A percentile compares a stretch with the other conserved stretches of the same genome.
These are phyloP conservation scores for Sesamia nonagrioides DNA, from an alignment of 1,140 invertebrate species.

Conservation along the genomic window DNA sequence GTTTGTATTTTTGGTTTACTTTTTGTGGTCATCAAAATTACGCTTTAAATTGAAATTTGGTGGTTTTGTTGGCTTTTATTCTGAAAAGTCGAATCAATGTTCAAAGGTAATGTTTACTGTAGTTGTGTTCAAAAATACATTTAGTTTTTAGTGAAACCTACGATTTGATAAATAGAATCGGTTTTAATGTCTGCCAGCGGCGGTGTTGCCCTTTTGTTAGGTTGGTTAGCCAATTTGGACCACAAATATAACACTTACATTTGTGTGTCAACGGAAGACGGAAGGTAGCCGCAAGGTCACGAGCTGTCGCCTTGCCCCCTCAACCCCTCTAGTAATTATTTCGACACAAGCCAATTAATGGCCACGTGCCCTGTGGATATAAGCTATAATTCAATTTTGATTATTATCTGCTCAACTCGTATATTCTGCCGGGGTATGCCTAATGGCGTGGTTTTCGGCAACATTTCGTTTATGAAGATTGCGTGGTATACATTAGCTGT, in stretches of 20 bases:
- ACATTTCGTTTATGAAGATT: conserved; percentile 30
- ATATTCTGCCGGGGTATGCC: conserved; percentile 40
- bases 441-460: conserved; percentile 50
- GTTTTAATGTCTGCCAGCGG: too few species aligned
- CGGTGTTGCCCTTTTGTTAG: too few species aligned
- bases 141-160: not conserved
- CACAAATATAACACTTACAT: not conserved
- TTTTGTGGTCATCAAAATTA: conserved; percentile 40
- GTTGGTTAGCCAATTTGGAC: not conserved
- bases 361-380: conserved; percentile 51
- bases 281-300: conserved; percentile 43
- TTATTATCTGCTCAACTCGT: conserved; percentile 54
- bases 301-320: conserved; percentile 7
- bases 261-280: conserved; percentile 33
- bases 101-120: not conserved
- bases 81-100: not conserved
- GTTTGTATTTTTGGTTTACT: conserved; percentile 29
- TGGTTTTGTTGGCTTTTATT: conserved; percentile 21
- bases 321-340: conserved; percentile 58
- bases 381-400: conserved; percentile 64
- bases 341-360: conserved; percentile 68
- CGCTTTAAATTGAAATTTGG: conserved; percentile 36
- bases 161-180: too few species aligned
- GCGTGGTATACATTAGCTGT: conserved; percentile 30
- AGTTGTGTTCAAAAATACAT: not conserved